Percentiles rank a stretch among this genome's conserved stretches.
Conservation (phyloP, 2,113 vertebrate genomes). For the Heterotilapia buettikoferi region DNA sequence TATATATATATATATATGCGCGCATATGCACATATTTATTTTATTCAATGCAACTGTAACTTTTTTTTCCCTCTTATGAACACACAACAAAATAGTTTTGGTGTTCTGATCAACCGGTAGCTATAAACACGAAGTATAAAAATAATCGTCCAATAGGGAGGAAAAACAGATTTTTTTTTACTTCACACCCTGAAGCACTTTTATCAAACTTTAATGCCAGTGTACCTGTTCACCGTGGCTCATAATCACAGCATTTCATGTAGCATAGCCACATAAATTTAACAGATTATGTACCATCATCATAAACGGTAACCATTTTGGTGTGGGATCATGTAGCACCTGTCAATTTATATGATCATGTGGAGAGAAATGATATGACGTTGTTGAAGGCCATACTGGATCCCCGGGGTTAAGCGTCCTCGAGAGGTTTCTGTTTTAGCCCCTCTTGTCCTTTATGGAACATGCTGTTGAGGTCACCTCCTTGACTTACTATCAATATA, state of each 20-base stretch:
- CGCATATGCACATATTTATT: neutral
- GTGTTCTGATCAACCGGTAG: neutral
- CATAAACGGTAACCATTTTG: neutral
- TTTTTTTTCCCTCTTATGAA: accelerated
- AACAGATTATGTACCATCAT: neutral
- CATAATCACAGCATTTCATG: neutral
- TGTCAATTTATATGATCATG: neutral
- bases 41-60: neutral
- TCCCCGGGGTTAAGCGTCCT: accelerated
- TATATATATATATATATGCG: neutral
- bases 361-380: neutral
- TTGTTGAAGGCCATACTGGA: neutral
- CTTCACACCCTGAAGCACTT: neutral
- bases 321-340: neutral
- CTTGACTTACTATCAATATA: neutral
- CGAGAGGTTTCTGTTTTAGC: accelerated
- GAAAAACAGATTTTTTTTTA: neutral
- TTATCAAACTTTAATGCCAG: neutral
- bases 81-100: neutral
- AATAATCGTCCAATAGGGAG: neutral
- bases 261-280: neutral
- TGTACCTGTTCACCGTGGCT: neutral
- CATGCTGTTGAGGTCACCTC: neutral
- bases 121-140: neutral
- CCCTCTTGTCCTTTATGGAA: neutral